Conservation (phyloP, 1,140 invertebrate species). For the Zaprionus tsacasi region DNA sequence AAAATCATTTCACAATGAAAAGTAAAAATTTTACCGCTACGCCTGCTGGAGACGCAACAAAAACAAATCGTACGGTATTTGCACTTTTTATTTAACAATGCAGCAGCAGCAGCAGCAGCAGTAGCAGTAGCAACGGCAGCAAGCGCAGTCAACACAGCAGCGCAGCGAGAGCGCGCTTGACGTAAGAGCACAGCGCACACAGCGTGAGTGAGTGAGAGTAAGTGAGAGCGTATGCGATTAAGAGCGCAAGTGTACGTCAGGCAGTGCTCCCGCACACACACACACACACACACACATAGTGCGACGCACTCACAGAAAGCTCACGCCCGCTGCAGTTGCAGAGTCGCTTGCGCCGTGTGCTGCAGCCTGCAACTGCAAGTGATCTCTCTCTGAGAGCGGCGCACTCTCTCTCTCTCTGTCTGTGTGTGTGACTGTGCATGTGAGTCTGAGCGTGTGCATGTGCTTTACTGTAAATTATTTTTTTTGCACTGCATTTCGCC, state of each 20-base stretch:
- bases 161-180: slow-evolving; percentile 7
- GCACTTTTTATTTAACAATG: slow-evolving; percentile 78
- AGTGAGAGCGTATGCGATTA: slow-evolving; percentile 4
- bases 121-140: slow-evolving; percentile 17
- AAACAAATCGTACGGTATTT: slow-evolving; percentile 71
- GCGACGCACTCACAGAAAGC: not conserved
- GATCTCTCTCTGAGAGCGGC: slow-evolving; percentile 55
- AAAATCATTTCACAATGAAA: slow-evolving; percentile 76
- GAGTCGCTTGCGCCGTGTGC: not conserved
- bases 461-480: slow-evolving; percentile 67
- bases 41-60: slow-evolving; percentile 44
- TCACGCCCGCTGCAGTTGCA: slow-evolving; percentile 17
- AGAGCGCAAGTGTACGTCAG: not conserved
- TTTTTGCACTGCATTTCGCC: slow-evolving; percentile 76
- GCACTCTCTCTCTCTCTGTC: not conserved
- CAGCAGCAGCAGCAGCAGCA: slow-evolving; percentile 22
- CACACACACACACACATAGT: not conserved
- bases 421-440: slow-evolving; percentile 6
- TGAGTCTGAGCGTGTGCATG: slow-evolving; percentile 13
- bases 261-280: slow-evolving; percentile 4
- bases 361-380: slow-evolving; percentile 61
- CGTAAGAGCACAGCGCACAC: slow-evolving; percentile 21
- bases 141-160: slow-evolving; percentile 10
- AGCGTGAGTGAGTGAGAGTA: not conserved
- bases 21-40: slow-evolving; percentile 66